These are phyloP conservation scores for Ceratosolen fusciceps DNA, from an alignment of 1,140 invertebrate species.

Conservation along the genomic window DNA sequence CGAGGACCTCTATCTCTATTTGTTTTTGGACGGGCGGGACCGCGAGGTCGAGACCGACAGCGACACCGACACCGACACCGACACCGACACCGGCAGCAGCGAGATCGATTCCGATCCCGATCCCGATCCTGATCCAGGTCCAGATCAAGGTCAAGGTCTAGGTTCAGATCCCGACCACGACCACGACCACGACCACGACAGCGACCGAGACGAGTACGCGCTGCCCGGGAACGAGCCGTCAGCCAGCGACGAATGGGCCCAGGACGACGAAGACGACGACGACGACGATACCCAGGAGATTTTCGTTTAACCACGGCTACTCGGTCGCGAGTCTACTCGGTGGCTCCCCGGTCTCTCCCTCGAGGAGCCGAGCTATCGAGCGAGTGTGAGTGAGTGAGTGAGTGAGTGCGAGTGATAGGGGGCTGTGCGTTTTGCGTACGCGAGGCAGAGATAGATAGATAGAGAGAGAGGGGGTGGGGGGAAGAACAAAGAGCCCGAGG, in stretches of 20 bases:
- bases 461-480: background rate
- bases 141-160: slow-evolving; percentile 11
- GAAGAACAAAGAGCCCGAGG: background rate
- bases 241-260: background rate
- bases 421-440: no score
- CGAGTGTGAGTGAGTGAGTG: background rate
- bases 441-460: no score
- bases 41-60: background rate
- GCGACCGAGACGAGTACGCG: background rate
- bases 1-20: slow-evolving; percentile 58
- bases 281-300: slow-evolving; percentile 66
- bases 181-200: slow-evolving; percentile 8
- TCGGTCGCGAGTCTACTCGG: no score
- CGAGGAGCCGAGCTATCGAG: background rate
- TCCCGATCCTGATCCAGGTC: slow-evolving; percentile 10
- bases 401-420: background rate
- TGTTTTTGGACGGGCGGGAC: slow-evolving; percentile 52
- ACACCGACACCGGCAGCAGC: slow-evolving; percentile 3
- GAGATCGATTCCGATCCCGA: slow-evolving; percentile 23
- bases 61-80: slow-evolving; percentile 22
- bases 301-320: slow-evolving; percentile 64
- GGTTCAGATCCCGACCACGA: slow-evolving; percentile 10
- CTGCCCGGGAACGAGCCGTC: slow-evolving; percentile 49
- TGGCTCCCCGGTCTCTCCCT: background rate
- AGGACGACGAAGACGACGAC: slow-evolving; percentile 50